A percentile compares a stretch with the other conserved stretches of the same genome.
These are phyloP conservation scores for Psilopogon haemacephalus DNA, from an alignment of 2,113 vertebrate genomes.

Conservation along the genomic window DNA sequence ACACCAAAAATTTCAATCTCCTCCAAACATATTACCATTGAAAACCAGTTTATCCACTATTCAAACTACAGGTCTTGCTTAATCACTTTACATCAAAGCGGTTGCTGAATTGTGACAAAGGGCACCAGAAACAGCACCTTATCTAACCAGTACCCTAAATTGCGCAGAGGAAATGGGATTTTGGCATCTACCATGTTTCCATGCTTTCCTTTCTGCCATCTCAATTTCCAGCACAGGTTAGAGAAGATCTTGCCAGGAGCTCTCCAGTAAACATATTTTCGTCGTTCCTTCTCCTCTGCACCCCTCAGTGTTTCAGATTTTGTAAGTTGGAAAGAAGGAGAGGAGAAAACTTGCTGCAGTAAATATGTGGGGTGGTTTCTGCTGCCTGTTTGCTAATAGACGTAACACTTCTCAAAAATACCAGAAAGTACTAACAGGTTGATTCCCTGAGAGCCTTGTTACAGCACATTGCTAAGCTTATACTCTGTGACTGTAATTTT, in stretches of 20 bases:
- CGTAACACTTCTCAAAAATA: not conserved
- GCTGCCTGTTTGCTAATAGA: not conserved
- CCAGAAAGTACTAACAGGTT: not conserved
- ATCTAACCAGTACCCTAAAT: not conserved
- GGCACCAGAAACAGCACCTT: constrained; percentile 21
- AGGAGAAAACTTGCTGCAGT: not conserved
- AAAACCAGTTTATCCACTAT: constrained; percentile 56
- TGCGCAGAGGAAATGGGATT: not conserved
- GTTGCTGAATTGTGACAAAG: constrained; percentile 51
- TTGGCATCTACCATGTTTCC: not conserved
- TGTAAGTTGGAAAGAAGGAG: not conserved
- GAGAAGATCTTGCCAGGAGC: not conserved
- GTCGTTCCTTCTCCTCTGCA: not conserved
- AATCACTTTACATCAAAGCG: not conserved
- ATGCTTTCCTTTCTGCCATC: not conserved
- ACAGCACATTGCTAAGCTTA: not conserved
- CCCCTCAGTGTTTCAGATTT: not conserved
- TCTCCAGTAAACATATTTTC: not conserved
- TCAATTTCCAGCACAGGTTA: not conserved
- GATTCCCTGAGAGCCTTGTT: not conserved
- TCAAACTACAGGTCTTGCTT: constrained; percentile 18
- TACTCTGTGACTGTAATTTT: not conserved
- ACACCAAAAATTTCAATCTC: not conserved
- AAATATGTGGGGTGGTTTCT: not conserved
- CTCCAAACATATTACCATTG: not conserved